Percentiles rank a stretch among this genome's conserved stretches.
Conservation (phyloP, 1,140 invertebrate species). For the Drosophila kohkoa region DNA sequence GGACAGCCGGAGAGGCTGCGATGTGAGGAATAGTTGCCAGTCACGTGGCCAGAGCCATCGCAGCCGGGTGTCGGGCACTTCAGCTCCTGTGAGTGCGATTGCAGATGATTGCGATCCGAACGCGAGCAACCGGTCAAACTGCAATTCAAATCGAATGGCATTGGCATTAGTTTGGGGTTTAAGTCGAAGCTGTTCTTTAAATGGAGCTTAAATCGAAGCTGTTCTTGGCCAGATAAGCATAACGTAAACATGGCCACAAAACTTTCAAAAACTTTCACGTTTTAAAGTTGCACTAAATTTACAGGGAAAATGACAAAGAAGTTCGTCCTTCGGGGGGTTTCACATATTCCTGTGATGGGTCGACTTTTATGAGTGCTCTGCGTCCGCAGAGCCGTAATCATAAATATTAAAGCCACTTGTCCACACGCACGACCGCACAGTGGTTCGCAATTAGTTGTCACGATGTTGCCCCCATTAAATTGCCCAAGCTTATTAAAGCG, state of each 20-base stretch:
- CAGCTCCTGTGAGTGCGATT: conserved; percentile 91
- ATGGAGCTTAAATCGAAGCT: not conserved
- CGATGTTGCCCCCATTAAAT: not conserved
- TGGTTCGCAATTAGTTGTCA: conserved; percentile 7
- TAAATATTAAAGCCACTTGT: conserved; percentile 75
- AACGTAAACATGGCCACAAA: conserved; percentile 33
- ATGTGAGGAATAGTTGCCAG: conserved; percentile 95
- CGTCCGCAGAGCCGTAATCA: conserved; percentile 53
- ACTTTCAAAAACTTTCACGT: conserved; percentile 32
- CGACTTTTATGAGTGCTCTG: conserved; percentile 67
- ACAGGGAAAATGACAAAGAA: not conserved
- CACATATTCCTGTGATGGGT: conserved; percentile 1
- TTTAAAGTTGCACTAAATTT: conserved; percentile 68
- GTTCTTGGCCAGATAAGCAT: no score
- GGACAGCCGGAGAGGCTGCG: conserved; percentile 94
- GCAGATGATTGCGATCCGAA: conserved; percentile 90
- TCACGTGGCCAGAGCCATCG: conserved; percentile 94
- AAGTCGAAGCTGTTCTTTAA: no score
- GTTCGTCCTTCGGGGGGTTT: no score
- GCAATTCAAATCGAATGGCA: conserved; percentile 39
- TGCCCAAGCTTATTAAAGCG: not conserved
- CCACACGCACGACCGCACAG: conserved; percentile 23
- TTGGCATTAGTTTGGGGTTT: not conserved
- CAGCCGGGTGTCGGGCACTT: conserved; percentile 97
- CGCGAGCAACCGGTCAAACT: conserved; percentile 92